Base-by-base conservation (phyloP, 2,113 vertebrate species). In the Sceloporus tristichus region DNA sequence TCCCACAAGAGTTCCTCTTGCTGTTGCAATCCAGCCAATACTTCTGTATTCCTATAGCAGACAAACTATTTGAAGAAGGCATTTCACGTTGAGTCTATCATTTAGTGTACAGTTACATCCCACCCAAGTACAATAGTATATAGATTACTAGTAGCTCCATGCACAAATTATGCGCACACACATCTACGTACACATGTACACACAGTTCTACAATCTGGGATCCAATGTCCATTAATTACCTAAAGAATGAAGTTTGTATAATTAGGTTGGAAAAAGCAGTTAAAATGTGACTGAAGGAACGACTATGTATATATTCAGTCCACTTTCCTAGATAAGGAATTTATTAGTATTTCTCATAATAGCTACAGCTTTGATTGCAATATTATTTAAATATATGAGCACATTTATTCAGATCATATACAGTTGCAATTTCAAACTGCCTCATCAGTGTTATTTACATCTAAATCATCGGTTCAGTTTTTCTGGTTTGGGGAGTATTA, bases 351-450 rank as follows among this genome's bases (percentile, higher is more conserved):
- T 87, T 87, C 79, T 82, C 27, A 65, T 75, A 81, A 80, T 13
- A 53, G 54, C 71, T 19, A 75, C 18, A 48, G 71, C 59, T 59
- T 87, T 87, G 86, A 82, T 82, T 87, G 86, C 86, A 87, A 87
- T 82, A 74, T 62, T 74, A 87, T 82, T 87, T 82, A 75, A 81
- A 82, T 85, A 65, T 77, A 66, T 42, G 78, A 81, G 66, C 42
- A 87, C 82, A 87, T 88, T 88, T 88, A 82, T 88, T 82, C 79
- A 88, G 56, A 82, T 88, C 74, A 27, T 87, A 75, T 87, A 87
- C 82, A 48, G 75, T 82, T 82, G 56, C 40, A 65, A 82, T 76
- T 87, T 25, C 71, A 76, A 38, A 6, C 59, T 82, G 66, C 56
- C 40, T 88, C 79, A 88, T 82, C 79, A 88, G 19, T 88, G 71